Evolutionary conservation across 2,113 vertebrate species (phyloP), one percentile per base, ranked within the genome.

Genomic region (Aegotheles bennettii): DNA sequence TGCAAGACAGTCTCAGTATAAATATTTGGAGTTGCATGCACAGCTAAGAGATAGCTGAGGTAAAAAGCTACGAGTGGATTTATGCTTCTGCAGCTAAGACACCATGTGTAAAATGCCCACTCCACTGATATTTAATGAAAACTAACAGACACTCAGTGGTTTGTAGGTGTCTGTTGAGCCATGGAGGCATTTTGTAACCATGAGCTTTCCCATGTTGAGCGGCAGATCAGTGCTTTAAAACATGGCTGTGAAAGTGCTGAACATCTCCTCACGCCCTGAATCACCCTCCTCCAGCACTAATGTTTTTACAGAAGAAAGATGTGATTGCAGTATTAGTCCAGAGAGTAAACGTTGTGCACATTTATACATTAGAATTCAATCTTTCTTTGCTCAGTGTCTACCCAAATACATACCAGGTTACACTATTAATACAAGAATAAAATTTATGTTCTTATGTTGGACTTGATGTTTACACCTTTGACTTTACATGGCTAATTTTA

Each of bases 121-220:
- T 71, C 73, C 16, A 24, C 18, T 43, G 48, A 28, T 26, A 19
- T 13, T 20, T 71, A 59, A 25, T 3, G 45, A 65, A 89, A 91
- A 64, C 15, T 69, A 88, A 5, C 26, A 71, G 59, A 71, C 28
- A 5, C 42, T 48, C n/a, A 16, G 1, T 9, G 35, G 23, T 61
- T 50, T 76, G 54, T 20, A 89, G 84, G 9, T 12, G 29, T 16
- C 45, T 16, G 31, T 1, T 43, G 51, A 53, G 57, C 51, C 38
- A 5, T 0, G 0, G 84, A 75, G 38, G 21, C 1, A 0, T 70
- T 53, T 65, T 42, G 26, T 13, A 71, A 63, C 26, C 6, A 0
- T 0, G 13, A 69, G 29, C n/a, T 56, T 61, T 70, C 21, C 33
- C 8, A 8, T 10, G 12, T 50, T 47, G 38, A 84, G 3, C n/a